A percentile compares a stretch with the other conserved stretches of the same genome.
phyloP scores from a whole-genome alignment of 2,888 invertebrate genomes.

The Morinoia aosen region DNA sequence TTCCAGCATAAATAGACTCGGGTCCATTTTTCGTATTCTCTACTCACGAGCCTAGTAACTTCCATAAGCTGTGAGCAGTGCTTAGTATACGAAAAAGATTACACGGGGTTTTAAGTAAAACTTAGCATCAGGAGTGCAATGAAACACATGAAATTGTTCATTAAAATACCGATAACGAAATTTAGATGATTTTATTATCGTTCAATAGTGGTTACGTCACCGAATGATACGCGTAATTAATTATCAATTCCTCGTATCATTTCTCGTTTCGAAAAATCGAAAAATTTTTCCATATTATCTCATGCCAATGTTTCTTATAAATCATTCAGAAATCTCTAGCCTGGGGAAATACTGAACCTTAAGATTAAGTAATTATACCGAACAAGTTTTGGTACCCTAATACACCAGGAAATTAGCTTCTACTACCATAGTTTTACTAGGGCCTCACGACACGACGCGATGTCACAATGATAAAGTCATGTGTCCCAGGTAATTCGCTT shows the following conservation, averaged over 20 bases:
- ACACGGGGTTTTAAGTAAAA: neutral
- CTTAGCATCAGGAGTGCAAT: neutral
- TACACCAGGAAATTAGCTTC: too few relatives aligned
- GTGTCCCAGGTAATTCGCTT: too few relatives aligned
- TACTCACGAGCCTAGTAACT: neutral
- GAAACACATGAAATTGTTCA: neutral
- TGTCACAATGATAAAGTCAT: too few relatives aligned
- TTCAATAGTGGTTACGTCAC: neutral
- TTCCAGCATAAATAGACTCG: neutral
- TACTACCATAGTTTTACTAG: too few relatives aligned
- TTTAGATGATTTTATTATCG: neutral
- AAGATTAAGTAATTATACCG: too few relatives aligned
- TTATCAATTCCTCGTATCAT: too few relatives aligned
- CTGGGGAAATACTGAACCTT: too few relatives aligned
- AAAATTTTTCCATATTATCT: neutral
- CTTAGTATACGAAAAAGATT: neutral
- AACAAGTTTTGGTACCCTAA: too few relatives aligned
- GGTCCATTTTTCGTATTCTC: neutral
- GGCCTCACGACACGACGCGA: too few relatives aligned
- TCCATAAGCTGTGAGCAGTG: neutral
- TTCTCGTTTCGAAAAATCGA: neutral
- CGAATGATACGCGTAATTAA: neutral
- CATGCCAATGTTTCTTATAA: neutral
- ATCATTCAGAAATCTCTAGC: neutral
- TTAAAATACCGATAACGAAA: neutral